Evolutionary conservation across 2,113 vertebrate genomes (phyloP).

Genomic region (Nibea albiflora): DNA sequence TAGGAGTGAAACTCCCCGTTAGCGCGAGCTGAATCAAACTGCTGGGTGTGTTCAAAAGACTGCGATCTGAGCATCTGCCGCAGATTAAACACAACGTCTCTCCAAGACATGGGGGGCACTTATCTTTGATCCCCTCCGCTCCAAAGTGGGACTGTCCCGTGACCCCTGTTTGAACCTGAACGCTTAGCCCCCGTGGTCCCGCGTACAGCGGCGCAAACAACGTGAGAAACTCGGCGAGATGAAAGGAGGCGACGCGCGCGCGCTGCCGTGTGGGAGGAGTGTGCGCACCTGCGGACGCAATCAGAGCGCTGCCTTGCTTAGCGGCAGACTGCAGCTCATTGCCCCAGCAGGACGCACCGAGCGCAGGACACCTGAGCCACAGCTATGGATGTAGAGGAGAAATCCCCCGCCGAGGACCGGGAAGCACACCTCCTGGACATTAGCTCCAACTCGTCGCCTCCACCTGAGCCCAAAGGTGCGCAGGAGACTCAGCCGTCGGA

Average conservation of each 20-base stretch:
- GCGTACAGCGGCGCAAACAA: background rate
- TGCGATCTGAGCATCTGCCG: too few species aligned
- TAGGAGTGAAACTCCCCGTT: too few species aligned
- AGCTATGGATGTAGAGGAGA: slow-evolving; percentile 53
- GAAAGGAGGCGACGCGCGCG: slow-evolving; percentile 32
- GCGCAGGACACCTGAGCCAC: background rate
- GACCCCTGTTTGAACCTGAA: slow-evolving; percentile 52
- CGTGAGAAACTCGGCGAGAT: slow-evolving; percentile 52
- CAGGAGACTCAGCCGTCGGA: background rate
- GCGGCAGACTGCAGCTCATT: background rate
- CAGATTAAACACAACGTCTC: too few species aligned
- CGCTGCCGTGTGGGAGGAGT: slow-evolving; percentile 52
- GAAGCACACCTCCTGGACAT: slow-evolving; percentile 48
- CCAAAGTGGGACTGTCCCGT: background rate
- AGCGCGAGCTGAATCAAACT: too few species aligned
- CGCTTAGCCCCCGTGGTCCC: background rate
- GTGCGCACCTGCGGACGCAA: slow-evolving; percentile 62
- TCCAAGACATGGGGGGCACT: too few species aligned
- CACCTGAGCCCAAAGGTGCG: slow-evolving; percentile 8
- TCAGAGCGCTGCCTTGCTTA: background rate
- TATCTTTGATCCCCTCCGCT: too few species aligned
- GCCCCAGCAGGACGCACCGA: slow-evolving; percentile 4
- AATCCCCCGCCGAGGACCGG: background rate
- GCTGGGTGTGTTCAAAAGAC: too few species aligned
- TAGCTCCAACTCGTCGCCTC: slow-evolving; percentile 49